phyloP scores from a whole-genome alignment of 2,113 vertebrate genomes.

The Ia io region DNA sequence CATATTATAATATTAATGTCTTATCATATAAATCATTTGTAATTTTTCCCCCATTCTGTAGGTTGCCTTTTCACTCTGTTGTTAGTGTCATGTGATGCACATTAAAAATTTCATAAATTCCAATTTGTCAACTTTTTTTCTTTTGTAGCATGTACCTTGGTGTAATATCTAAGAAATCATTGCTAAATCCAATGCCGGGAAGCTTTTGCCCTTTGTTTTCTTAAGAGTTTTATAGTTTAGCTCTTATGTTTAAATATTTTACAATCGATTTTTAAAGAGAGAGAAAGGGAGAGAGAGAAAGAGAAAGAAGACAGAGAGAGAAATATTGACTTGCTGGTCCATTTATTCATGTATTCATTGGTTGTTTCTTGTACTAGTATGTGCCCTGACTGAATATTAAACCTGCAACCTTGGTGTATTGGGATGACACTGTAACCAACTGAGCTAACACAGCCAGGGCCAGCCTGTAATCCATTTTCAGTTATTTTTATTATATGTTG shows the following conservation, averaged over 20 bases:
- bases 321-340: too few relatives aligned
- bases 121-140: neutral
- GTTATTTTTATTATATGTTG: neutral
- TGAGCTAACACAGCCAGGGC: too few relatives aligned
- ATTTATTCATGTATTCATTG: too few relatives aligned
- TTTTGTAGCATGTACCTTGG: neutral
- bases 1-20: neutral
- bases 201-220: neutral
- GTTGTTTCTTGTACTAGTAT: too few relatives aligned
- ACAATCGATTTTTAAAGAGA: too few relatives aligned
- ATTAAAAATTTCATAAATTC: neutral
- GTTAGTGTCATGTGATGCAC: neutral
- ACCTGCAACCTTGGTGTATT: too few relatives aligned
- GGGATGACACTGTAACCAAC: too few relatives aligned
- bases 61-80: neutral
- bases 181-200: neutral
- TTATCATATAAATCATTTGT: neutral
- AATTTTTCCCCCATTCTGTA: neutral
- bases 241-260: neutral
- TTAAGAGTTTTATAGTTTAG: neutral
- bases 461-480: neutral
- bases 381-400: too few relatives aligned
- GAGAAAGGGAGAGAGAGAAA: too few relatives aligned
- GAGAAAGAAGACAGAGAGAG: too few relatives aligned
- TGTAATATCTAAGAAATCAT: neutral